Evolutionary conservation across 2,113 vertebrate genomes (phyloP), one percentile per base, ranked within the genome.

Genomic region (Grammomys surdaster): DNA sequence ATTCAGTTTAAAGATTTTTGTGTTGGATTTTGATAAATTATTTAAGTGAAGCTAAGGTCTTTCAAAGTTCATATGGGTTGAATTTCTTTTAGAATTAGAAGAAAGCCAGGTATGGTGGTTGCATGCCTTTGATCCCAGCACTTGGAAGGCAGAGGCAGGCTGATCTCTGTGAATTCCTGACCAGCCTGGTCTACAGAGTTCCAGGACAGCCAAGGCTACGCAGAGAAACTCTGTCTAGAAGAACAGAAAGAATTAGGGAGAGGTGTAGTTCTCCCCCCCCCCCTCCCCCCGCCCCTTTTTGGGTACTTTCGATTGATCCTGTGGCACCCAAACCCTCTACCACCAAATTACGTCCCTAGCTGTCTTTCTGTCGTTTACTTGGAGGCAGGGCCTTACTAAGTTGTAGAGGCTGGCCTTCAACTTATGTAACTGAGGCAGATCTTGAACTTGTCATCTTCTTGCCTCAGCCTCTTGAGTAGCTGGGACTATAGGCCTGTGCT

Each of bases 1-100:
- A 69, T 90, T 14, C 17, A 73, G 11, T 88, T 90, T 70, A 48
- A 69, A 51, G 13, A 4, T 28, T 94, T 54, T 86, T 80, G 8
- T 77, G 31, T 77, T 87, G 20, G 28, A 60, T 95, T 70, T 8
- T 19, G 89, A 31, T 90, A 40, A n/a, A n/a, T 94, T 80, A 95
- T 95, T 91, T 96, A 93, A 96, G 93, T 95, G 88, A 85, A 48
- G 7, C 54, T 28, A 84, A 90, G 6, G 94, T 95, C 54, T 93
- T 95, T 69, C 87, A 26, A 92, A 77, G 13, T 7, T 89, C 33
- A n/a, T 40, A 60, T 90, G 22, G 94, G 40, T 10, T 65, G 16
- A 81, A 36, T n/a, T 80, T 70, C 78, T 7, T 88, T 95, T 78
- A 89, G 73, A 89, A 89, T 58, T 4, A 84, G 75, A 88, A 6